Conservation (phyloP, 2,888 invertebrate species). For the Ophioninae sp. region DNA sequence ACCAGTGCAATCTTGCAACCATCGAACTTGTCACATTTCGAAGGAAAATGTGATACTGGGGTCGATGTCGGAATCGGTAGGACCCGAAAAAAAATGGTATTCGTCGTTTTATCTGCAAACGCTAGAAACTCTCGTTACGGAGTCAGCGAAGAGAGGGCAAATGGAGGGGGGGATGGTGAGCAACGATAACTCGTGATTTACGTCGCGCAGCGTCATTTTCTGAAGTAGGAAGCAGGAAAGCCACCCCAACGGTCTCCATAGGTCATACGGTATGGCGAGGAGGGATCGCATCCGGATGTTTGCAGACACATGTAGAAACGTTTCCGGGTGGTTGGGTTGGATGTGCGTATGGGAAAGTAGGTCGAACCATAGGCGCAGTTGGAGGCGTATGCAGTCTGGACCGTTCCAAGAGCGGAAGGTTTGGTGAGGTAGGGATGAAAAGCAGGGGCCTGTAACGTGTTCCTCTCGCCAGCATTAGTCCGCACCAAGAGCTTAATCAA, state of each 20-base stretch:
- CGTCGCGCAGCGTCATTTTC: conserved; percentile 12
- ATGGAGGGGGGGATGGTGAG: not conserved
- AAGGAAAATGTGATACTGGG: not conserved
- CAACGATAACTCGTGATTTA: conserved; percentile 34
- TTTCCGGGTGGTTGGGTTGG: not conserved
- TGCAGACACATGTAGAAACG: conserved; percentile 16
- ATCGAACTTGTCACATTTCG: not conserved
- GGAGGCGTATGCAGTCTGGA: conserved; percentile 21
- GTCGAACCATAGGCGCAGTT: not conserved
- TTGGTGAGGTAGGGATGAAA: not conserved
- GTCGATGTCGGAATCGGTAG: not conserved
- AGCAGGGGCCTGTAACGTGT: conserved; percentile 52
- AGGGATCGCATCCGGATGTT: conserved; percentile 20
- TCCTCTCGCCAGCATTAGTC: conserved; percentile 63
- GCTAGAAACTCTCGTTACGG: conserved; percentile 10
- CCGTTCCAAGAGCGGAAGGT: not conserved
- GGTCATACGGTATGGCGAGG: not conserved
- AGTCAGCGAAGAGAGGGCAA: no score
- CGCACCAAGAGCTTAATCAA: conserved; percentile 65
- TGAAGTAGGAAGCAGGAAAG: conserved; percentile 12
- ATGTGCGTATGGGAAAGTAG: conserved; percentile 15
- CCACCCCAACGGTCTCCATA: not conserved
- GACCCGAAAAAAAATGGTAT: not conserved
- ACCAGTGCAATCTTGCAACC: not conserved
- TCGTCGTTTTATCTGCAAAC: not conserved